phyloP scores from a whole-genome alignment of 2,888 invertebrate genomes.

The Netelia melanura region DNA sequence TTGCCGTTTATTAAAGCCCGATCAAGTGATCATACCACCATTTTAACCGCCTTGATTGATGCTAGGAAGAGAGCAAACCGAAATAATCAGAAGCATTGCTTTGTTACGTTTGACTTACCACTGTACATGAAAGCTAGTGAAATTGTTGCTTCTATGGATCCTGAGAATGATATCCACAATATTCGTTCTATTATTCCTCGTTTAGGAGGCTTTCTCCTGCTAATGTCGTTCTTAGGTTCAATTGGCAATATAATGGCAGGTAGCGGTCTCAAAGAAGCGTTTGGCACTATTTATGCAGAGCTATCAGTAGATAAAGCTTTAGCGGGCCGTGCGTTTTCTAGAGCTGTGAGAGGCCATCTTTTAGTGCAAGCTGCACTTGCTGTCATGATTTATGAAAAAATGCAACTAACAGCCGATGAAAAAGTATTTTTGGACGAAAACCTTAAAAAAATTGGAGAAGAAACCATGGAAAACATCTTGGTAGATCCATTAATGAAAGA shows the following conservation, averaged over 20 bases:
- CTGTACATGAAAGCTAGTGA: constrained; percentile 50
- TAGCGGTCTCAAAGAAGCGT: constrained; percentile 75
- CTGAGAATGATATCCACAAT: constrained; percentile 69
- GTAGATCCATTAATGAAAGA: neutral
- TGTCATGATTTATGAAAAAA: constrained; percentile 69
- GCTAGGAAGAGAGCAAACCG: constrained; percentile 71
- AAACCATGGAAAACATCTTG: constrained; percentile 13
- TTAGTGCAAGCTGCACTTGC: constrained; percentile 78
- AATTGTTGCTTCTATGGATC: constrained; percentile 72
- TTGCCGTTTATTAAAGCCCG: constrained; percentile 76
- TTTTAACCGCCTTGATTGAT: constrained; percentile 74
- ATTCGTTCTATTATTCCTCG: constrained; percentile 70
- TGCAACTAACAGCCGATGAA: constrained; percentile 70
- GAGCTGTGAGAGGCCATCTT: constrained; percentile 77
- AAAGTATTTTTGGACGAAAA: constrained; percentile 48
- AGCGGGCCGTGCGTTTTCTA: constrained; percentile 76
- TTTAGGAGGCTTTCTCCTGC: constrained; percentile 78
- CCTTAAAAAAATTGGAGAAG: too few relatives aligned
- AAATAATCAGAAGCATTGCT: constrained; percentile 66
- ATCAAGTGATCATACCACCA: constrained; percentile 74
- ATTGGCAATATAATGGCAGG: constrained; percentile 81
- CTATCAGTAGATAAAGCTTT: constrained; percentile 76
- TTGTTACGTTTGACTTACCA: constrained; percentile 51
- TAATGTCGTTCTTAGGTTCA: constrained; percentile 79
- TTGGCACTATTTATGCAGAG: constrained; percentile 73